Evolutionary conservation across 1,140 invertebrate genomes (phyloP), one percentile per base, ranked within the genome.

Genomic region (Venturia canescens): DNA sequence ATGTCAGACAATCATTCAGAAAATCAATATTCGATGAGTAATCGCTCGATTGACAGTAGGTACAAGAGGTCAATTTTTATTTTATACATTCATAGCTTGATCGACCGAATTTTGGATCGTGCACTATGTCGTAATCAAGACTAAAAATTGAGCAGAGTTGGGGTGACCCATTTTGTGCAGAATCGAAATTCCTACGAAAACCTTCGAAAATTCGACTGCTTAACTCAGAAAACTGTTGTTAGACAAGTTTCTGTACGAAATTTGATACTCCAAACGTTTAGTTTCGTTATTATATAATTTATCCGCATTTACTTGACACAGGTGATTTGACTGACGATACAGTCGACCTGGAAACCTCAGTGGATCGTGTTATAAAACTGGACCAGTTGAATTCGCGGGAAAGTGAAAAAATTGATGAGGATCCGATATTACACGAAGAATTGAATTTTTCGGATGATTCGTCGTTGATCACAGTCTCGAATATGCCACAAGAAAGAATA

Each of bases 21-120:
- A 67, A 86, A 84, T 85, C 88, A 89, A 31, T 88, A 86, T 60
- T 78, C 80, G 21, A 66, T 89, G 72, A 84, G 81, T 18, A 89
- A 89, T 44, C 88, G 86, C 70, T 83, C 76, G 66, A 74, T 86
- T 15, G 84, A 88, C 67, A 86, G 88, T 90, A 88, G 84, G 87
- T 80, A 75, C 57, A 77, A 77, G 23, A 27, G n/a, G 34, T 77
- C 60, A 77, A 77, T 74, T 74, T 74, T 74, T 53, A n/a, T 53
- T 53, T 15, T 9, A 53, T 67, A 16, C 5, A 7, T 53, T n/a
- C n/a, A n/a, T 57, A 16, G 53, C 2, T 44, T 27, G 26, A 4
- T n/a, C n/a, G 18, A 75, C n/a, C n/a, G n/a, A n/a, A n/a, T n/a
- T n/a, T n/a, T n/a, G n/a, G n/a, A n/a, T n/a, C n/a, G n/a, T n/a